Base-by-base conservation (phyloP, 2,888 invertebrate species). In the Hirtodrosophila histrioides region DNA sequence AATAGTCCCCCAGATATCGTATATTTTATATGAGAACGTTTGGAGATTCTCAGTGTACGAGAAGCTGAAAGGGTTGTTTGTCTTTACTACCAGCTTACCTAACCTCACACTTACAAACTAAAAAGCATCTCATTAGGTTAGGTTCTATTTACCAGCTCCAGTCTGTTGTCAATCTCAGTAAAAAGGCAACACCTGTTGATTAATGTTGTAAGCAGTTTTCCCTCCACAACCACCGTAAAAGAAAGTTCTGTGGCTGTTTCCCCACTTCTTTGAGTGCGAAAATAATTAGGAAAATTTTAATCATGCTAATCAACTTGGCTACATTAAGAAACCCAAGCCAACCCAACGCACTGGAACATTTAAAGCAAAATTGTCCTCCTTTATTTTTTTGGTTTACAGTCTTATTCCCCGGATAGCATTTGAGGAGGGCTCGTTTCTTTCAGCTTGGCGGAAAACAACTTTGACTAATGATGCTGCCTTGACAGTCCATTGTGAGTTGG, bases 211-310 rank as follows among this genome's bases (percentile, higher is more conserved):
- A 50, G 5, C 40, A 23, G 36, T 48, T 76, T 46, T 29, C 39
- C 7, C 12, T 51, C 17, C 9, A n/a, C 36, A 53, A 12, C 9
- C 27, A 24, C 1, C 36, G 5, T 12, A 12, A 41, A 9, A 27
- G 37, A 50, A 60, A 67, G 43, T 58, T 62, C 31, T 73, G 48
- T 54, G 54, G 44, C 31, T 37, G 23, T 49, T 53, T 49, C 39
- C 39, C 12, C 10, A 27, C 48, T 66, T 57, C 55, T 49, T 67
- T 53, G 64, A 74, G 70, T 48, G 39, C 41, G 37, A 50, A 62
- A 77, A 76, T 76, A 81, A 81, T 76, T 76, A 68, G 68, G 51
- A 62, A 64, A 72, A 69, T 69, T 77, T 55, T 77, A 77, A 77
- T 81, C 74, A 65, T 49, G 74, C 78, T 81, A 81, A 76, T 77